Base-by-base conservation (phyloP, 2,113 vertebrate genomes). In the Nesoenas mayeri region DNA sequence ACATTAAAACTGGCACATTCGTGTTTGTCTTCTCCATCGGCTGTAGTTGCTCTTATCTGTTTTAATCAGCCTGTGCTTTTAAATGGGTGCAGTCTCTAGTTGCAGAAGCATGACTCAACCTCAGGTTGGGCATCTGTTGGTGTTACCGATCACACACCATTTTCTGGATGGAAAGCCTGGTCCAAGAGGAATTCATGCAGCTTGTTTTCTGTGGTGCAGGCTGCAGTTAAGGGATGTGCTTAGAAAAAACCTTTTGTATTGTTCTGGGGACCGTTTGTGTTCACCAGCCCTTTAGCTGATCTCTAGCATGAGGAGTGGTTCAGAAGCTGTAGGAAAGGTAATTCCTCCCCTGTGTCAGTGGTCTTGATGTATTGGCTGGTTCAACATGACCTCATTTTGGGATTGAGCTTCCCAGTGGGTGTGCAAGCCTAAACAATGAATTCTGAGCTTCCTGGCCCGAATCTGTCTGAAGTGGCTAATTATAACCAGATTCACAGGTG, bases 401-500 rank as follows among this genome's bases (percentile, higher is more conserved):
- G n/a, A 54, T 28, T 53, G 28, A 91, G 32, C 32, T 91, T 87
- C 81, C 38, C 79, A 67, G 75, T 77, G 75, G 75, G 90, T 88
- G 34, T 78, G 44, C 69, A 95, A 65, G 36, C 65, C 79, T 79
- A 53, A 91, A 86, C 82, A 90, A 64, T 79, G 85, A 94, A 85
- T 92, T 92, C 69, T 78, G 74, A 90, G 64, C 54, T 97, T 96
- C 75, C 82, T 93, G 79, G 69, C 56, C 48, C 10, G 48, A 62
- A 91, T 96, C 72, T 93, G 54, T 95, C 89, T 88, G 72, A 83
- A 67, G 60, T 80, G 40, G 72, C 91, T 96, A 91, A 97, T 96
- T 96, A 92, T 95, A 96, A 86, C 79, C 60, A 86, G 90, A 64
- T 78, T 90, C 88, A 71, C 92, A 93, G 92, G 90, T 96, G 90